phyloP scores from a whole-genome alignment of 2,113 vertebrate species.

The Osmerus eperlanus region DNA sequence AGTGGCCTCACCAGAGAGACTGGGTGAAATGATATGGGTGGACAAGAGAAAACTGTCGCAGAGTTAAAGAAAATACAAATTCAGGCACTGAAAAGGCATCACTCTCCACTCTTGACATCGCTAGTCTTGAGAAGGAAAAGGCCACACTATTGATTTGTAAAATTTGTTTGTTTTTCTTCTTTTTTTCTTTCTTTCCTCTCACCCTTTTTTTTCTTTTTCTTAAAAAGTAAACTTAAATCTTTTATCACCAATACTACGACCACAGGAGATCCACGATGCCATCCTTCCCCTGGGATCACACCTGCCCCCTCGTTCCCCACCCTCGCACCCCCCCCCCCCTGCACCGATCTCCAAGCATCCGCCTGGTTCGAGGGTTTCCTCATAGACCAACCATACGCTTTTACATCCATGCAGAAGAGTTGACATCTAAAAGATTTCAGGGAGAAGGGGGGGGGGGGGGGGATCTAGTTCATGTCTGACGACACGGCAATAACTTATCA shows the following conservation, averaged over 20 bases:
- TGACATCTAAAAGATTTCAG: too few species aligned
- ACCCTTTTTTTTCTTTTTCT: conserved; percentile 53
- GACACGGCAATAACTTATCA: conserved; percentile 65
- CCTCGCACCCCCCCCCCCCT: too few species aligned
- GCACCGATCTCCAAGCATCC: too few species aligned
- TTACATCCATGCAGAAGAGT: too few species aligned
- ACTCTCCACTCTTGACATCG: conserved; percentile 76
- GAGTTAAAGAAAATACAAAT: conserved; percentile 71
- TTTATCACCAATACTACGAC: conserved; percentile 26
- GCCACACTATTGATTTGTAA: conserved; percentile 80
- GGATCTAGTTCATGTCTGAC: conserved; percentile 51
- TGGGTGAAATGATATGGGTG: conserved; percentile 73
- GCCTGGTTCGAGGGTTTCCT: too few species aligned
- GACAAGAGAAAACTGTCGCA: conserved; percentile 69
- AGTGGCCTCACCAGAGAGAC: too few species aligned
- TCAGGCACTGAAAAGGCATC: conserved; percentile 83
- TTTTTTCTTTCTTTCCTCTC: conserved; percentile 55
- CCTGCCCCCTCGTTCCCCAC: conserved; percentile 28
- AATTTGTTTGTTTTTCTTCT: conserved; percentile 66
- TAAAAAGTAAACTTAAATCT: conserved; percentile 66
- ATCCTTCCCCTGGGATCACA: conserved; percentile 66
- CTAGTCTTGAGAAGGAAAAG: conserved; percentile 82
- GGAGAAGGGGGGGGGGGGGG: too few species aligned
- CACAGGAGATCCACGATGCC: conserved; percentile 40
- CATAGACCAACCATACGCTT: too few species aligned